Evolutionary conservation across 2,797 vertebrate genomes (phyloP), one percentile per base, ranked within the genome.

Genomic region (Meriones psammophilus): DNA sequence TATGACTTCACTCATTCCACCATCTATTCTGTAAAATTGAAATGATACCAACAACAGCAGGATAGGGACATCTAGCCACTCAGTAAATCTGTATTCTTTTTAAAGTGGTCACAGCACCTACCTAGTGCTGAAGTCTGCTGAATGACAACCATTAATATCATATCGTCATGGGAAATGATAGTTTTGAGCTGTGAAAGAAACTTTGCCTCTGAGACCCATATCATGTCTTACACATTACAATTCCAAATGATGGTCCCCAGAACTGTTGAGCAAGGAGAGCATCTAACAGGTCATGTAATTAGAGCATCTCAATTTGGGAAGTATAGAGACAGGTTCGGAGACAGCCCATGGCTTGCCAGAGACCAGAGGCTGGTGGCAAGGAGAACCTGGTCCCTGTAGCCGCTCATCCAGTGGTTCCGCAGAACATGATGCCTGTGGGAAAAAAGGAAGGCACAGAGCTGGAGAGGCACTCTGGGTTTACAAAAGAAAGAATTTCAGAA

Each of bases 401-500:
- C 92, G 71, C 46, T 69, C 1, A 50, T 33, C 33, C 78, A 1
- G 10, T n/a, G 26, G 17, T 64, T 80, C 54, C 14, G 3, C 30
- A n/a, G 85, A 20, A n/a, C 14, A 7, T 0, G 1, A 6, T 13
- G 8, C 80, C 46, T 24, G 1, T 3, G 18, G 28, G 18, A 73
- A 64, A 69, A 85, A 87, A 15, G 54, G 56, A 26, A 50, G 64
- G 62, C 76, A 73, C 30, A 79, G 60, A 78, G 64, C 77, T 84
- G 71, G 74, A 20, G 54, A 91, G 71, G 94, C 83, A 88, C 13
- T n/a, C 0, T 1, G 8, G 50, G 42, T 88, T 96, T 56, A 42
- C 10, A 54, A 76, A 95, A 56, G 64, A 66, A 24, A 80, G 79
- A 83, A 30, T 76, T 92, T 96, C 58, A 84, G 14, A 88, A 81